These are phyloP conservation scores for Spilarctia lutea DNA, from an alignment of 2,888 invertebrate species.

Conservation along the genomic window DNA sequence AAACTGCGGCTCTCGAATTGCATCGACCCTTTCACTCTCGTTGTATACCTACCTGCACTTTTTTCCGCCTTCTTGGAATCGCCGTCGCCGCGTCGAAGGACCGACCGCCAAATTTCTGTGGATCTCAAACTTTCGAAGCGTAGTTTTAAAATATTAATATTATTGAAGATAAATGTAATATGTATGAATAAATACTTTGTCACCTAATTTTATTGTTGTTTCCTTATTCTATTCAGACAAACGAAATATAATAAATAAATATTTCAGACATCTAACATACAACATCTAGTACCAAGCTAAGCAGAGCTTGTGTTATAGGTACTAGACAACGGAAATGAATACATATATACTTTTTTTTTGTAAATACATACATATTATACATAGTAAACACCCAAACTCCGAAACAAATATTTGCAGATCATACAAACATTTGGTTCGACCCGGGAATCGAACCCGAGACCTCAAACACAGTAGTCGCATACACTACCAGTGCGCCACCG, in stretches of 20 bases:
- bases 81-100: constrained; percentile 62
- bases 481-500: too few species aligned
- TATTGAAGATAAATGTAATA: neutral
- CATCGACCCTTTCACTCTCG: constrained; percentile 86
- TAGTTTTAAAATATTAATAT: neutral
- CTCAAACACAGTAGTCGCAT: too few species aligned
- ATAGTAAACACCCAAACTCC: too few species aligned
- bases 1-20: constrained; percentile 84
- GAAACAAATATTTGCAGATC: too few species aligned
- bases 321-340: too few species aligned
- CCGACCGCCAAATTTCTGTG: constrained; percentile 45
- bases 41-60: constrained; percentile 85
- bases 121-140: constrained; percentile 67
- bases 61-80: constrained; percentile 81
- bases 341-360: too few species aligned
- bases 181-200: neutral
- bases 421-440: too few species aligned
- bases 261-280: too few species aligned
- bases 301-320: too few species aligned
- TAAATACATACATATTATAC: too few species aligned
- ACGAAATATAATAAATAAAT: neutral
- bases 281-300: too few species aligned
- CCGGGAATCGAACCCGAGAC: too few species aligned
- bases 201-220: neutral
- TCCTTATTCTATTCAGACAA: neutral